Base-by-base conservation (phyloP, 2,888 invertebrate genomes). In the Pterostichus madidus region DNA sequence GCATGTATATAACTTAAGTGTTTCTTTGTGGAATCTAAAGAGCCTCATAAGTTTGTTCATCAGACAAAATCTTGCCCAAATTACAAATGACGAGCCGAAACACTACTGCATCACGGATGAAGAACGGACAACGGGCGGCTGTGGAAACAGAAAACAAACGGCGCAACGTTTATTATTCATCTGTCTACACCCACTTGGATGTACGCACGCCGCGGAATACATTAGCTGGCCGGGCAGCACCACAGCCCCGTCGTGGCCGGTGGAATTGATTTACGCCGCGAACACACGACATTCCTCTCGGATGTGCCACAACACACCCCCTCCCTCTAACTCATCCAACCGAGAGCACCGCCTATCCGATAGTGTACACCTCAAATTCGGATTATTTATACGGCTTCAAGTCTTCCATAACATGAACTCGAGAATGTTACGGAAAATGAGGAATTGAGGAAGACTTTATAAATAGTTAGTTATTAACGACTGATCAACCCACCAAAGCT, bases 121-220 rank as follows among this genome's bases (percentile, higher is more conserved):
- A 39, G 39, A 39, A 44, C 49, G 24, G 49, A 75, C 32, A 10
- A 15, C 49, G 39, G 59, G 73, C 35, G 77, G 80, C 80, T 59
- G 75, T 76, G 77, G 59, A 81, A 52, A 56, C 32, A 61, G 76
- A 82, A 82, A 82, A 76, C 76, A 82, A 82, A 82, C 75, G 76
- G 75, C 80, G 61, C 73, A 73, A 61, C 81, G 83, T 83, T 83
- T 83, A 83, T 83, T 83, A 83, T 83, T 83, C 83, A 83, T 64
- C 77, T 83, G 83, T 83, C 77, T 83, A 83, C 83, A 83, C 83
- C 83, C 83, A 83, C 83, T 81, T 81, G 81, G 75, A 75, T 80
- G 56, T 56, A 71, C 80, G 80, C 56, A 73, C 71, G 80, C 78
- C 78, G 80, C 46, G 35, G 80, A 61, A 82, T 82, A 82, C 61